Evolutionary conservation across 1,140 invertebrate genomes (phyloP).

Genomic region (Marisa cornuarietis): DNA sequence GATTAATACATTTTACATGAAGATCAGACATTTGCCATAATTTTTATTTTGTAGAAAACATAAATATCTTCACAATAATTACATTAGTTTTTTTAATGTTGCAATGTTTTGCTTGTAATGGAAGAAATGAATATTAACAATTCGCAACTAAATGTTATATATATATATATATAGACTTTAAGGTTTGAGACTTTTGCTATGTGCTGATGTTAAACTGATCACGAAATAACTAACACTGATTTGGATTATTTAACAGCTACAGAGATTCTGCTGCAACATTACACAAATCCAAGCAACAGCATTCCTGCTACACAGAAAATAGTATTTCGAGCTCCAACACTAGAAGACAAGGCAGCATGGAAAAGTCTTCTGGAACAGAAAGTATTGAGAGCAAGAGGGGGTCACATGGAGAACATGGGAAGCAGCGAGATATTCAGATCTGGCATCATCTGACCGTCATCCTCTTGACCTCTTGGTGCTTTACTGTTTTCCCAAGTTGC

Average conservation of each 20-base stretch:
- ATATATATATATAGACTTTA: background rate
- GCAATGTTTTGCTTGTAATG: background rate
- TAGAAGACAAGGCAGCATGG: slow-evolving; percentile 56
- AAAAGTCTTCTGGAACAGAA: slow-evolving; percentile 54
- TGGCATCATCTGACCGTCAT: slow-evolving; percentile 29
- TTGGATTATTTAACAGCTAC: slow-evolving; percentile 41
- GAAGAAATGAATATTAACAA: background rate
- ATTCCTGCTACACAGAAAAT: slow-evolving; percentile 30
- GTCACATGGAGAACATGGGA: slow-evolving; percentile 36
- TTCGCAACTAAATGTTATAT: background rate
- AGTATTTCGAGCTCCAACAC: slow-evolving; percentile 46
- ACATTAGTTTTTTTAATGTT: background rate
- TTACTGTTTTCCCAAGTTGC: no score
- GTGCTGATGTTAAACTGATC: background rate
- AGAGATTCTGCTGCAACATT: slow-evolving; percentile 51
- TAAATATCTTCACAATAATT: background rate
- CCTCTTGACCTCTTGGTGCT: background rate
- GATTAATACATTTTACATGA: background rate
- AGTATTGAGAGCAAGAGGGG: slow-evolving; percentile 36
- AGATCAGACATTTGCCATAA: background rate
- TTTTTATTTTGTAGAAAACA: background rate
- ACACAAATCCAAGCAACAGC: slow-evolving; percentile 25
- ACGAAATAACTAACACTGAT: background rate
- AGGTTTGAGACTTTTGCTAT: background rate
- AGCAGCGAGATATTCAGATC: slow-evolving; percentile 39